These are phyloP conservation scores for Luidia sarsii DNA, from an alignment of 53 echinoderm and acorn worm species.

Conservation along the genomic window DNA sequence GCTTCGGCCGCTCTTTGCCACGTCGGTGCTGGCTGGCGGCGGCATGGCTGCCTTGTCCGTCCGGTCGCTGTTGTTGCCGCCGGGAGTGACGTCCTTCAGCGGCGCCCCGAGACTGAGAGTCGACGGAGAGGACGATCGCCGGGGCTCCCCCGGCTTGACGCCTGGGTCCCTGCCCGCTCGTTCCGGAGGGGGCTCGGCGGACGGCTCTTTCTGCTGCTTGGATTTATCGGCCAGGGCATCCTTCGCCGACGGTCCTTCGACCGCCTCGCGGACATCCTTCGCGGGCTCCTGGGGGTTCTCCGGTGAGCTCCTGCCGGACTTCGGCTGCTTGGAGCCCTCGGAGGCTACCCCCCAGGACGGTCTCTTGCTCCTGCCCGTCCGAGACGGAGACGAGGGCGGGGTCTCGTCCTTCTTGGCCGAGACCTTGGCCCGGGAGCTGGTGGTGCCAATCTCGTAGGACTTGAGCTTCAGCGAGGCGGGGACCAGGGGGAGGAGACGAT, in stretches of 20 bases:
- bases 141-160: neutral
- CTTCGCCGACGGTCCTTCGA: slow-evolving; percentile 29
- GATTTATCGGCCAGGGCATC: slow-evolving; percentile 34
- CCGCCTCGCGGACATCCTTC: neutral
- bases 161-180: neutral
- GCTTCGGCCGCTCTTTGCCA: slow-evolving; percentile 33
- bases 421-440: slow-evolving; percentile 68
- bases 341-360: slow-evolving; percentile 3
- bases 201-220: slow-evolving; percentile 17
- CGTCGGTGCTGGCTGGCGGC: slow-evolving; percentile 55
- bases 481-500: slow-evolving; percentile 32
- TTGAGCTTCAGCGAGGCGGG: slow-evolving; percentile 42
- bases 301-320: slow-evolving; percentile 27
- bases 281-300: neutral
- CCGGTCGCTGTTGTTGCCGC: neutral
- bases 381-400: slow-evolving; percentile 40
- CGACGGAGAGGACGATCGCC: slow-evolving; percentile 12
- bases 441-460: slow-evolving; percentile 73
- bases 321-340: slow-evolving; percentile 24
- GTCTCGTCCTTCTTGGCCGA: slow-evolving; percentile 37
- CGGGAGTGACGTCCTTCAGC: slow-evolving; percentile 2
- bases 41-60: slow-evolving; percentile 74
- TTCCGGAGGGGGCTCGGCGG: neutral
- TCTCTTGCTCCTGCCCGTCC: slow-evolving; percentile 35
- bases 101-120: neutral